Conservation (phyloP, 2,113 vertebrate genomes). For the Perca flavescens region DNA sequence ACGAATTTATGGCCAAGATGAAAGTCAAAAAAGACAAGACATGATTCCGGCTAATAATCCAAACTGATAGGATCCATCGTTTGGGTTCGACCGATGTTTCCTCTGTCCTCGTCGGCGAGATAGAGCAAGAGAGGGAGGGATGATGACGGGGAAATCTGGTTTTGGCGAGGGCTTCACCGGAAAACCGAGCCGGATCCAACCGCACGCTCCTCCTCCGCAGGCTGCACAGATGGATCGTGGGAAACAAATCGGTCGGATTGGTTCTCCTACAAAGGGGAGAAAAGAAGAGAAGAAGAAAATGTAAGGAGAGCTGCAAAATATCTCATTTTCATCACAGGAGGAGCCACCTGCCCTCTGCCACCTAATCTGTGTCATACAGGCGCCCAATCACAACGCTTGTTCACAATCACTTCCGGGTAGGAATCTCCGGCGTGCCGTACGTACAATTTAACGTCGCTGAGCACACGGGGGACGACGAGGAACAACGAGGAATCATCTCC, state of each 20-base stretch:
- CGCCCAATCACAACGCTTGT: no score
- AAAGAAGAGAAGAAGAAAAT: not conserved
- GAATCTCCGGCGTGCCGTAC: no score
- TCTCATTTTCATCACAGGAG: not conserved
- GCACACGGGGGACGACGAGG: no score
- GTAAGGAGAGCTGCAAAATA: not conserved
- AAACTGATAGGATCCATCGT: conserved; percentile 16
- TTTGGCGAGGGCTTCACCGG: not conserved
- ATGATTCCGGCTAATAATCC: conserved; percentile 1
- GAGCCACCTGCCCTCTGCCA: not conserved
- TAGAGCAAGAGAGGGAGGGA: not conserved
- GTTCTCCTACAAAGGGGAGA: conserved; percentile 24
- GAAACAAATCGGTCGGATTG: conserved; percentile 20
- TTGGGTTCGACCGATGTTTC: not conserved
- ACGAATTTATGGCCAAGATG: not conserved
- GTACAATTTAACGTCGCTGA: no score
- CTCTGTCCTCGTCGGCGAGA: not conserved
- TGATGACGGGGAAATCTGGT: conserved; percentile 9
- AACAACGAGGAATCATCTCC: no score
- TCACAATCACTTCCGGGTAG: no score
- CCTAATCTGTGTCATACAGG: no score
- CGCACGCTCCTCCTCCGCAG: not conserved
- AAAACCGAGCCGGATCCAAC: conserved; percentile 11
- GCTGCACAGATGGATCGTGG: conserved; percentile 40
- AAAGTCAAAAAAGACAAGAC: not conserved